Percentiles rank a stretch among this genome's conserved stretches.
These are phyloP conservation scores for Triplophysa bombifrons DNA, from an alignment of 2,797 vertebrate genomes.

Conservation along the genomic window DNA sequence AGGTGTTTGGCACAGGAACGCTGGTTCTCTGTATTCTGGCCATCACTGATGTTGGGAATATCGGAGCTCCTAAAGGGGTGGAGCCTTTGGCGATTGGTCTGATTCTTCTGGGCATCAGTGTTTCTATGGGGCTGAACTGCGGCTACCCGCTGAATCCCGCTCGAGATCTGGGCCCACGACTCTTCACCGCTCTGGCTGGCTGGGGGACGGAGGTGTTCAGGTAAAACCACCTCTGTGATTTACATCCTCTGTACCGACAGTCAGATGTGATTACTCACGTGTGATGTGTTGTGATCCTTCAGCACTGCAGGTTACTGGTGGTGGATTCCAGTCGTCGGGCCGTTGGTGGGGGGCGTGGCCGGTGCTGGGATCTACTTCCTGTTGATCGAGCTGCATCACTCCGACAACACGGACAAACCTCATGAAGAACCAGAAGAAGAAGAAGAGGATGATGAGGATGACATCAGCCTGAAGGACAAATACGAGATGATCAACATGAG, in stretches of 20 bases:
- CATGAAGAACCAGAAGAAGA: constrained; percentile 69
- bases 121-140: constrained; percentile 91
- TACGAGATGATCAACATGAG: constrained; percentile 86
- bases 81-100: constrained; percentile 89
- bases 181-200: constrained; percentile 92
- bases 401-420: constrained; percentile 58
- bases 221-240: constrained; percentile 66
- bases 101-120: constrained; percentile 85
- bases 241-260: constrained; percentile 54
- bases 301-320: constrained; percentile 92
- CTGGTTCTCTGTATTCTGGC: constrained; percentile 89
- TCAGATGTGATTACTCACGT: constrained; percentile 62
- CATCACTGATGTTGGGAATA: constrained; percentile 87
- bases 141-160: constrained; percentile 96
- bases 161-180: constrained; percentile 89
- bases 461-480: constrained; percentile 82
- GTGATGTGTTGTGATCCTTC: constrained; percentile 82
- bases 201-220: constrained; percentile 97
- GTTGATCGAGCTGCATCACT: constrained; percentile 89
- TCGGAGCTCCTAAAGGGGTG: constrained; percentile 85
- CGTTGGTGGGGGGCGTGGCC: constrained; percentile 85
- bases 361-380: constrained; percentile 85
- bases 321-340: constrained; percentile 94
- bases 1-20: constrained; percentile 90
- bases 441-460: constrained; percentile 73